phyloP scores from a whole-genome alignment of 2,113 vertebrate genomes.

The Axis porcinus region DNA sequence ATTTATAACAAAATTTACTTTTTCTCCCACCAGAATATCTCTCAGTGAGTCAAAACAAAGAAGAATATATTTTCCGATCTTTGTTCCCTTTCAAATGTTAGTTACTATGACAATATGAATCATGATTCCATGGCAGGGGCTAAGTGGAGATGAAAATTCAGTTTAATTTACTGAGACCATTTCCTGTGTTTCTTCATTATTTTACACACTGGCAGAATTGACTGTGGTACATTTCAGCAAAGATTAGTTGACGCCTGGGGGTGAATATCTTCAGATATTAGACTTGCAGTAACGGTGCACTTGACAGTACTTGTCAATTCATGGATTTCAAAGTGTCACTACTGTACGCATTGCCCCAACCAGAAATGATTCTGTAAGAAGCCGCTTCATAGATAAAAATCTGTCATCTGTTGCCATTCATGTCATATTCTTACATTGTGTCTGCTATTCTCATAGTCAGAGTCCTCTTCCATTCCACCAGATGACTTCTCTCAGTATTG shows the following conservation, averaged over 20 bases:
- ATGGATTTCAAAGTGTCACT: conserved; percentile 60
- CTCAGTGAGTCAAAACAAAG: conserved; percentile 48
- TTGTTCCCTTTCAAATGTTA: conserved; percentile 49
- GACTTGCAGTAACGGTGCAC: conserved; percentile 37
- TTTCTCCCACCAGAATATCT: background rate
- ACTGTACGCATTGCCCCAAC: conserved; percentile 27
- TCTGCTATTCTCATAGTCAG: background rate
- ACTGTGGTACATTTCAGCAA: conserved; percentile 60
- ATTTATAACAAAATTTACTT: conserved; percentile 11
- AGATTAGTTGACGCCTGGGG: conserved; percentile 59
- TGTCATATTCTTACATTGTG: background rate
- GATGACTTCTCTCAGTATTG: background rate
- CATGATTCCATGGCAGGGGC: conserved; percentile 35
- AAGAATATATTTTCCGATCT: conserved; percentile 45
- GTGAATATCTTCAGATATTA: conserved; percentile 55
- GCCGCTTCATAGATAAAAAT: conserved; percentile 3
- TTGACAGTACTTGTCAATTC: conserved; percentile 55
- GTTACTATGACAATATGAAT: conserved; percentile 49
- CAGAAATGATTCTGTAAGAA: conserved; percentile 38
- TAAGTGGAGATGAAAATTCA: conserved; percentile 50
- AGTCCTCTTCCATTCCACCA: background rate
- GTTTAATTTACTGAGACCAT: conserved; percentile 39
- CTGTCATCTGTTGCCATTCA: conserved; percentile 1
- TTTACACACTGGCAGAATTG: conserved; percentile 43
- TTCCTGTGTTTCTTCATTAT: conserved; percentile 15